Conservation (phyloP, 2,888 invertebrate genomes). For the Oscheius myriophilus region DNA sequence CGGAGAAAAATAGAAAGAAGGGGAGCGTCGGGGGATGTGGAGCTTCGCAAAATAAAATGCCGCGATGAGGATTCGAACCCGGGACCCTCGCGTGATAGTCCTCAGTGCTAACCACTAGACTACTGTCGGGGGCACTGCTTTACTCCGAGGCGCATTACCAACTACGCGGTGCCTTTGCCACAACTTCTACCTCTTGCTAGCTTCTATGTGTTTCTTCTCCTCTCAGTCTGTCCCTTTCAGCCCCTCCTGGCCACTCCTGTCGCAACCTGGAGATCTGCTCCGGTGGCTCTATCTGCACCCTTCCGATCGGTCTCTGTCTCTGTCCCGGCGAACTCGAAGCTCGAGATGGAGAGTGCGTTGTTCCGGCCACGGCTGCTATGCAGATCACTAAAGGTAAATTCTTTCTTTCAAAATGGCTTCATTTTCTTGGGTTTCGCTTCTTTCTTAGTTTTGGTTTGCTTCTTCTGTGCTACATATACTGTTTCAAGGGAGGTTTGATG, state of each 20-base stretch:
- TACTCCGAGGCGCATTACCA: not conserved
- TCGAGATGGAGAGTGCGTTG: constrained; percentile 63
- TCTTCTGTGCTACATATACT: not conserved
- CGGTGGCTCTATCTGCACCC: constrained; percentile 66
- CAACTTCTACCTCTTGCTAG: constrained; percentile 13
- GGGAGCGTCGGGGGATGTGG: no score
- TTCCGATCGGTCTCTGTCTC: constrained; percentile 64
- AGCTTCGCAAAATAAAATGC: no score
- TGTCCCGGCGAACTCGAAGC: constrained; percentile 67
- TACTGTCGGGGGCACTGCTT: constrained; percentile 6
- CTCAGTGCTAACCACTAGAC: no score
- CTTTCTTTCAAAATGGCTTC: constrained; percentile 5
- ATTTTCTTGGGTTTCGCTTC: constrained; percentile 1
- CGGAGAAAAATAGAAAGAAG: no score
- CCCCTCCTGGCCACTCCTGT: constrained; percentile 63
- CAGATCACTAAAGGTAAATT: constrained; percentile 42
- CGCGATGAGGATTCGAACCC: no score
- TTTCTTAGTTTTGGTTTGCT: not conserved
- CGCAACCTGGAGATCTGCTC: constrained; percentile 63
- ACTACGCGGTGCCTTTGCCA: not conserved
- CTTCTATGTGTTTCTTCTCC: not conserved
- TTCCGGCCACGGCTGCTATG: constrained; percentile 50
- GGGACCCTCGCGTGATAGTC: no score
- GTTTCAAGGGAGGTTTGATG: no score
- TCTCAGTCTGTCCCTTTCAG: constrained; percentile 32